phyloP scores from a whole-genome alignment of 2,797 vertebrate genomes.

The Diceros bicornis region DNA sequence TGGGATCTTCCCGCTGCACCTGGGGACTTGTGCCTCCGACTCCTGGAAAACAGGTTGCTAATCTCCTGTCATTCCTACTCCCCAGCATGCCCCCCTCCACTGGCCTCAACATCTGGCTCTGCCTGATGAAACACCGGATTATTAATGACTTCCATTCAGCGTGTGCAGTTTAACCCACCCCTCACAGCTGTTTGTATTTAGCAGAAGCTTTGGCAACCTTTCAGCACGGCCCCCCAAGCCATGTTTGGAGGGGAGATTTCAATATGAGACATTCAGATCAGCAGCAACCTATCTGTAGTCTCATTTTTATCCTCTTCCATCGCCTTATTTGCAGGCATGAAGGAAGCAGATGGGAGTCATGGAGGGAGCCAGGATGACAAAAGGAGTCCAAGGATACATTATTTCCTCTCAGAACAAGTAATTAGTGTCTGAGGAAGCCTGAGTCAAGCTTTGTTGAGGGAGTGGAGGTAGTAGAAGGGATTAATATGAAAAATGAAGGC shows the following conservation, averaged over 20 bases:
- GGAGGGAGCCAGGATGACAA: conserved; percentile 83
- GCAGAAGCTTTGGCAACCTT: conserved; percentile 80
- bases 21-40: neutral
- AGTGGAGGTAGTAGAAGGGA: neutral
- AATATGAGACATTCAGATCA: conserved; percentile 80
- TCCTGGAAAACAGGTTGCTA: neutral
- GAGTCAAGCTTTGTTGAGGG: conserved; percentile 69
- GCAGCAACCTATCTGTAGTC: conserved; percentile 55
- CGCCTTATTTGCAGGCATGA: conserved; percentile 75
- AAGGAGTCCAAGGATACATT: conserved; percentile 77
- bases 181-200: conserved; percentile 86
- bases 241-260: conserved; percentile 60
- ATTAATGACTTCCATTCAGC: conserved; percentile 79
- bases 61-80: conserved; percentile 48
- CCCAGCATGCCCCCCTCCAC: neutral
- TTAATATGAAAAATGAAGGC: neutral
- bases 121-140: conserved; percentile 79
- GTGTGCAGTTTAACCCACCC: conserved; percentile 82
- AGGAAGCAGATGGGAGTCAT: conserved; percentile 84
- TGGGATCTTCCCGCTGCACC: neutral
- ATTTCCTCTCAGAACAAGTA: conserved; percentile 85
- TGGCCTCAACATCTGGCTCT: conserved; percentile 81
- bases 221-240: conserved; percentile 80
- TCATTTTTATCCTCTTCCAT: conserved; percentile 34
- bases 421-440: conserved; percentile 80